Conservation (phyloP, 2,113 vertebrate species). For the Morone saxatilis region DNA sequence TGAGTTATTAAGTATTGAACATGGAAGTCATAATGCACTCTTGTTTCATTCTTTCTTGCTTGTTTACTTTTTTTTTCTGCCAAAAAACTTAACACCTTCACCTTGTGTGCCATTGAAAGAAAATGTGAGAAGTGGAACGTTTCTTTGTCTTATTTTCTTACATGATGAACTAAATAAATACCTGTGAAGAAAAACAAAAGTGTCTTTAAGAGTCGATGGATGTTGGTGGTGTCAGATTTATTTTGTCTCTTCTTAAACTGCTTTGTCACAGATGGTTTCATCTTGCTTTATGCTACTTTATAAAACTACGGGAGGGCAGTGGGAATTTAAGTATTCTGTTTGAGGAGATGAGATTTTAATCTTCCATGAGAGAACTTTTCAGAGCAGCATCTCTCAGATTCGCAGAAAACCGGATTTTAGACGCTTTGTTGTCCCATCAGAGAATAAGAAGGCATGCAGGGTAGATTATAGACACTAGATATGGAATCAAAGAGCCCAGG, state of each 20-base stretch:
- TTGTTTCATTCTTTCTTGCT: conserved; percentile 28
- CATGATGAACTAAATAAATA: conserved; percentile 83
- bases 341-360: conserved; percentile 52
- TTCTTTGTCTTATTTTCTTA: conserved; percentile 87
- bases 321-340: conserved; percentile 50
- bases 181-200: conserved; percentile 65
- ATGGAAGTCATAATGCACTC: conserved; percentile 63
- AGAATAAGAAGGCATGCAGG: conserved; percentile 10
- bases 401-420: conserved; percentile 4
- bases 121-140: conserved; percentile 80
- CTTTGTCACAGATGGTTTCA: neutral
- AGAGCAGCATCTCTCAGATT: conserved; percentile 20
- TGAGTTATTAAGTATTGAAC: conserved; percentile 61
- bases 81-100: conserved; percentile 82
- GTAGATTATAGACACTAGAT: neutral
- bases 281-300: neutral
- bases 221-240: neutral
- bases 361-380: conserved; percentile 52
- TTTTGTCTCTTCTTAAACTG: neutral
- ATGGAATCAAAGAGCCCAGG: conserved; percentile 7
- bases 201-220: neutral
- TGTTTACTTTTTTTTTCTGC: conserved; percentile 65
- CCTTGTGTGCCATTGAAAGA: conserved; percentile 85
- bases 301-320: neutral
- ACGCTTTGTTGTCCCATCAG: conserved; percentile 24